Base-by-base conservation (phyloP, 2,797 vertebrate genomes). In the Adelosebastes latens region DNA sequence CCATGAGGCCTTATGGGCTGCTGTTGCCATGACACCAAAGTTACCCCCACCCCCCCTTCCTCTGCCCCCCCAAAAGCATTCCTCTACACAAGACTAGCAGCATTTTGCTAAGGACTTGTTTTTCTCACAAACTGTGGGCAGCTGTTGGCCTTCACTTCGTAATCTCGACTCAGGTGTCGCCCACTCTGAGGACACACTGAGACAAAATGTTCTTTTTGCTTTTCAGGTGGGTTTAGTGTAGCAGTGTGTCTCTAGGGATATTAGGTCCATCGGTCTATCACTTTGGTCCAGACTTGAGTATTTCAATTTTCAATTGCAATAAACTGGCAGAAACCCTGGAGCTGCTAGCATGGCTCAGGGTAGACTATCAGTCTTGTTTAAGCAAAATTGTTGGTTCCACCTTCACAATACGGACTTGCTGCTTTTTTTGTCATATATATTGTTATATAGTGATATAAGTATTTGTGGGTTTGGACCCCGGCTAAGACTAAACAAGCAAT, bases 11-110 rank as follows among this genome's bases (percentile, higher is more conserved):
- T 75, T 18, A 75, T 66, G 65, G 79, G 69, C 76, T 84, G 79
- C 90, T 86, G 93, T 93, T 94, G 77, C 92, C 88, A 93, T 93
- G 90, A 88, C 88, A 87, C 75, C 86, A 81, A 81, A 81, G 46
- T 79, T 80, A 85, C 2, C 74, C 39, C 62, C 49, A 20, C 66
- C 7, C n/a, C 36, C 46, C 46, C 49, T 24, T 24, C 36, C 22
- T 18, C 58, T n/a, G 1, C 29, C 42, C 60, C 59, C 59, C 34
- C 12, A 58, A 49, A 80, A 75, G 67, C 72, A 76, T 60, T 69
- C 36, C 75, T 83, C 63, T 46, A 75, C 72, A 29, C 42, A 64
- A 64, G 67, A 49, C 29, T 16, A 22, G 20, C 31, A 46, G 49
- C n/a, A 8, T 60, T 75, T 63, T 42, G 25, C 53, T 46, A 29